Evolutionary conservation across 2,888 invertebrate genomes (phyloP), one percentile per base, ranked within the genome.

Genomic region (Branchinecta sandiegonensis): DNA sequence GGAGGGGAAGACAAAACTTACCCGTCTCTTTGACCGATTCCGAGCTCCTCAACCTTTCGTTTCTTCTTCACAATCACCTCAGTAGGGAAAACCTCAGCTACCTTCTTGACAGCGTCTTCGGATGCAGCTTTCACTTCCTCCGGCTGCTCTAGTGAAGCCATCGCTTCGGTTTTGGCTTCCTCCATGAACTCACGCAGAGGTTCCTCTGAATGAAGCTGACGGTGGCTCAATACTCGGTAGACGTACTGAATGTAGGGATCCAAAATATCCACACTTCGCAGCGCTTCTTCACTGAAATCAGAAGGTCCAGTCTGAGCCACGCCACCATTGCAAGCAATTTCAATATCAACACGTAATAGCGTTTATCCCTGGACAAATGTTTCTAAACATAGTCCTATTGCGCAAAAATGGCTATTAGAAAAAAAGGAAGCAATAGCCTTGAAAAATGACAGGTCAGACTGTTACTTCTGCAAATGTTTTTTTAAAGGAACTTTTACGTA

Each of bases 191-290:
- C 56, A 1, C 17, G n/a, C n/a, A 56, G n/a, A n/a, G 56, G 56
- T 17, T 56, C 56, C 17, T 56, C 56, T 56, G 56, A 10, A 9
- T 56, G 56, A 8, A 56, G 17, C 17, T 56, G 56, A 17, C 56
- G 56, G 17, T 56, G 56, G 56, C 56, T 56, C 11, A 56, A 56
- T 1, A 56, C 56, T 56, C 17, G 56, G 17, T 56, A 56, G 17
- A 56, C 56, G 17, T 56, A 56, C 17, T 56, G 56, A n/a, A 17
- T 56, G 17, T 56, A 56, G n/a, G 56, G 56, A 56, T 56, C 56
- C n/a, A 56, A 17, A 1, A 17, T 56, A 56, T 56, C 56, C n/a
- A 56, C 56, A 56, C 56, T 56, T 56, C 37, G 37, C 37, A 37
- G 37, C 4, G 37, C 37, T 37, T 37, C 37, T 37, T 37, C 37